Evolutionary conservation across 2,113 vertebrate species (phyloP), one percentile per base, ranked within the genome.

Genomic region (Microtus pennsylvanicus): DNA sequence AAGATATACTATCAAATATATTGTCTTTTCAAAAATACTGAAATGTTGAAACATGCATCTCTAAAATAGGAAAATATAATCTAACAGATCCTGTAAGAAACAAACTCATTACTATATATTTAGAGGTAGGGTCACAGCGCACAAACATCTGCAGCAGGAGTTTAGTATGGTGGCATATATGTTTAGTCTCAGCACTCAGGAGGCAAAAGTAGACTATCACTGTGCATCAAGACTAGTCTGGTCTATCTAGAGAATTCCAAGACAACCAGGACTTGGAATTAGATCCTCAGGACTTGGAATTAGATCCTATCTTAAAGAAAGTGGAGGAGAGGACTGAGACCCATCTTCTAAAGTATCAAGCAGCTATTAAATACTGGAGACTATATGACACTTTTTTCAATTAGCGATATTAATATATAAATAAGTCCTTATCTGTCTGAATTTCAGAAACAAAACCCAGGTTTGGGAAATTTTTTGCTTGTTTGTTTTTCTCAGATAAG

Each of bases 21-120:
- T 42, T 13, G 76, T 94, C 70, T 91, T 96, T 94, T 95, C 14
- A 94, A 93, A 94, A 97, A 93, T 76, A 77, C 26, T 91, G 86
- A 89, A 78, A 95, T 93, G n/a, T 89, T 50, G 94, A 96, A 94
- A 80, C 38, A 80, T 33, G 42, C 2, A 74, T 30, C 16, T 95
- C 80, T 94, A 88, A 90, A 86, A 42, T 21, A 89, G 82, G 50
- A 67, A 90, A 94, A 94, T 61, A 8, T 90, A 94, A 92, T n/a
- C 87, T 65, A 95, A 95, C 47, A 16, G 8, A 94, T 10, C 35
- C 30, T 90, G 7, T 52, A 72, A 83, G 38, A 94, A 58, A 58
- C 3, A 76, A 93, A 92, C 95, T 93, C 80, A 94, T 45, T 52
- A 26, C 81, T 26, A 87, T 67, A 82, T 90, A 91, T 87, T 93